Evolutionary conservation across 2,797 vertebrate genomes (phyloP).

Genomic region (Protonibea diacanthus): DNA sequence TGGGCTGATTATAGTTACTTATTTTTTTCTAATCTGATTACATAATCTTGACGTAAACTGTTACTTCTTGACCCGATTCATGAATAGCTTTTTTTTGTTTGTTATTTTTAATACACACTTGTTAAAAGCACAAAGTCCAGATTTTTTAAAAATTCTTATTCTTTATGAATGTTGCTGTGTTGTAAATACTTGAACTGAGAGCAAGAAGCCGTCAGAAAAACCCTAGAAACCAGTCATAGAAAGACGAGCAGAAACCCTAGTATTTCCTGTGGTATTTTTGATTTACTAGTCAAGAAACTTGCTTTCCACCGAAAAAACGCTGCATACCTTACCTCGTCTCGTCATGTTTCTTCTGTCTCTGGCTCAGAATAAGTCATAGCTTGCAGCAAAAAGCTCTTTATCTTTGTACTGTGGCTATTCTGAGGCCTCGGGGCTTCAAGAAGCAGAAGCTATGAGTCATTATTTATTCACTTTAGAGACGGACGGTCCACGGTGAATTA

Average conservation of each 20-base stretch:
- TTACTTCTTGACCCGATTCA: too few relatives aligned
- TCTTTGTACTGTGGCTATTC: slow-evolving; percentile 40
- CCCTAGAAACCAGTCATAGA: not conserved
- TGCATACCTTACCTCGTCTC: slow-evolving; percentile 4
- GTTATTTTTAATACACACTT: too few relatives aligned
- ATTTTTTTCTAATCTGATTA: too few relatives aligned
- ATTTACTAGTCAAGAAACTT: not conserved
- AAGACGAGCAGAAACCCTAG: not conserved
- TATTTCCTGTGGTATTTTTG: slow-evolving; percentile 4
- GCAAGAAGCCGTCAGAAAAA: slow-evolving; percentile 15
- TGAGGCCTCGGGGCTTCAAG: slow-evolving; percentile 10
- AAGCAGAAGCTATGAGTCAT: slow-evolving; percentile 53
- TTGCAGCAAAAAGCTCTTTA: slow-evolving; percentile 13
- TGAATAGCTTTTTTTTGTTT: too few relatives aligned
- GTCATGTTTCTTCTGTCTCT: slow-evolving; percentile 17
- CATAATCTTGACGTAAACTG: too few relatives aligned
- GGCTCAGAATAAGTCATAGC: slow-evolving; percentile 24
- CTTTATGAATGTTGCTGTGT: not conserved
- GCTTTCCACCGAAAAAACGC: not conserved
- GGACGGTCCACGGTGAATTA: slow-evolving; percentile 11
- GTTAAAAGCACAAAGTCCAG: not conserved
- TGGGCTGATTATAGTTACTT: too few relatives aligned
- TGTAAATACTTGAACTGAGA: not conserved
- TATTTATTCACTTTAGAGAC: slow-evolving; percentile 39
- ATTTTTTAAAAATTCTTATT: not conserved